Base-by-base conservation (phyloP, 1,140 invertebrate genomes). In the Radopholus similis region DNA sequence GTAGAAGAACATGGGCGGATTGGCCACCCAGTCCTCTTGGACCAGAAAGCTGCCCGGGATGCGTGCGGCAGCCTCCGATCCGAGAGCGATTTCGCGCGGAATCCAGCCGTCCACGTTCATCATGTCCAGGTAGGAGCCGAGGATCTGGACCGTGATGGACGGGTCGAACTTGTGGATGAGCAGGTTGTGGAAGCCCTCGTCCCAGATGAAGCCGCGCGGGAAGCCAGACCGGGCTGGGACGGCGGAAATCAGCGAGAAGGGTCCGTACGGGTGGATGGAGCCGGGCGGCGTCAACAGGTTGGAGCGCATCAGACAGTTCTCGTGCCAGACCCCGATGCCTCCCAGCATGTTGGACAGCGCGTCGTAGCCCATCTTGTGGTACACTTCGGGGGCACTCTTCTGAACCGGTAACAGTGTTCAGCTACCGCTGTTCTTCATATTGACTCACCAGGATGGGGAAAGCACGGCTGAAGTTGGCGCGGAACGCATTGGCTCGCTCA, bases 21-120 rank as follows among this genome's bases (percentile, higher is more conserved):
- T 81, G 0, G 93, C 95, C 77, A 95, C 95, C 51, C 89, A 89
- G 51, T 88, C 86, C 47, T 88, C 86, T 83, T 99, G 95, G 0
- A 93, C 91, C 0, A 98, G 89, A 85, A 97, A 99, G 83, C 98
- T 92, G 64, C 89, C 88, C 0, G 96, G 96, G 38, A 80, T 77
- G 21, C 60, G 56, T n/a, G 56, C 32, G 18, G 72, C 69, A 0
- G 93, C 91, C 85, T 96, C 93, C n/a, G 86, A 73, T 6, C 92
- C 91, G 2, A 95, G 82, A 69, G 95, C 53, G 26, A 97, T 93
- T 83, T 99, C 95, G 40, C 95, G 83, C 0, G 95, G 95, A 72
- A 99, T 98, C 95, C 95, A 99, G 0, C 95, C 95, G 83, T 97
- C 92, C 0, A 89, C 87, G 78, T 98, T 97, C 86, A 97, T 92